phyloP scores from a whole-genome alignment of 2,797 vertebrate genomes.

The Podarcis lilfordi region DNA sequence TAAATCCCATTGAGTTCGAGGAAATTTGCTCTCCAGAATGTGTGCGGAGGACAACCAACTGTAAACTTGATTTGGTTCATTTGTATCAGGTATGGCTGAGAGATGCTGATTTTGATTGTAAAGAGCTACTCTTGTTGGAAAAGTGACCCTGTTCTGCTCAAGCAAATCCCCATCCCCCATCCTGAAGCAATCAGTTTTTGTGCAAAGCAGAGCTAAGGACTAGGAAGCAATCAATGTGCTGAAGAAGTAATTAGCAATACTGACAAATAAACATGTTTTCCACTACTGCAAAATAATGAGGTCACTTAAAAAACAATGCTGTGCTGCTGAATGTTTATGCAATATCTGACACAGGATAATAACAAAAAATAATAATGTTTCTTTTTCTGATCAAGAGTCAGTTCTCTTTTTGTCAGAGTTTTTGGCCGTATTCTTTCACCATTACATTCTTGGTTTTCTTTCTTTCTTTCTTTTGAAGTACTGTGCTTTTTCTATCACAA shows the following conservation, averaged over 20 bases:
- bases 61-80: neutral
- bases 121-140: neutral
- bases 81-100: neutral
- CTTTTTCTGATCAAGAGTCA: neutral
- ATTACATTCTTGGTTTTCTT: neutral
- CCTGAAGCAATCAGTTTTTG: neutral
- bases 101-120: neutral
- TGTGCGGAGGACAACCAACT: neutral
- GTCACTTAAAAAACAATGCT: neutral
- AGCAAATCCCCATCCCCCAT: neutral
- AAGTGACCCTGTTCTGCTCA: neutral
- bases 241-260: neutral
- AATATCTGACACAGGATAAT: neutral
- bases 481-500: neutral
- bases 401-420: accelerated
- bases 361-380: constrained; percentile 20
- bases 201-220: neutral
- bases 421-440: neutral
- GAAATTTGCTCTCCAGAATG: neutral
- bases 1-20: neutral
- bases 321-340: neutral
- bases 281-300: neutral
- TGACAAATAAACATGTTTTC: constrained; percentile 1
- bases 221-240: accelerated
- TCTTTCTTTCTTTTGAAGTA: neutral